phyloP scores from a whole-genome alignment of 1,140 invertebrate genomes.

The Procambarus clarkii region DNA sequence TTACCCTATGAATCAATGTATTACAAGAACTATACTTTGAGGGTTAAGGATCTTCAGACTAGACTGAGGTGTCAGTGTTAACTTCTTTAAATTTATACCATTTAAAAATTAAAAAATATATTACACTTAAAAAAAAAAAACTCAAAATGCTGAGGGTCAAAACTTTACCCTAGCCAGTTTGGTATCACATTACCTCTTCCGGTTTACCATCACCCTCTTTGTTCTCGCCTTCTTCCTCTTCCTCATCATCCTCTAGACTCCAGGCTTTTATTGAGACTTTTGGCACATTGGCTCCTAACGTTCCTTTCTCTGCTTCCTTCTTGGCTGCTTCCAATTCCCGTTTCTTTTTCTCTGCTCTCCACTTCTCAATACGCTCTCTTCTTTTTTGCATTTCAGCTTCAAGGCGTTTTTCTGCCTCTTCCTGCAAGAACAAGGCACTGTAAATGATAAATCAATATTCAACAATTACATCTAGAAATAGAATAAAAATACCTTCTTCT shows the following conservation, averaged over 20 bases:
- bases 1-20: too few relatives aligned
- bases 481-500: neutral
- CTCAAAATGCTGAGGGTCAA: neutral
- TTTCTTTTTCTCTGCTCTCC: conserved; percentile 91
- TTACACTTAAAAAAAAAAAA: too few relatives aligned
- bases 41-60: too few relatives aligned
- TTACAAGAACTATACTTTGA: too few relatives aligned
- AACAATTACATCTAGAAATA: neutral
- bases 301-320: conserved; percentile 82
- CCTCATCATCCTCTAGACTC: conserved; percentile 92
- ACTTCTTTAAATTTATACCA: too few relatives aligned
- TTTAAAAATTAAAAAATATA: too few relatives aligned
- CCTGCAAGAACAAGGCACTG: conserved; percentile 74
- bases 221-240: conserved; percentile 75
- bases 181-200: conserved; percentile 25
- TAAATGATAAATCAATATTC: too few relatives aligned
- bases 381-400: conserved; percentile 98
- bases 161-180: neutral
- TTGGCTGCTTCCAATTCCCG: conserved; percentile 88
- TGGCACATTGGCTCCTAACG: conserved; percentile 75
- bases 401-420: conserved; percentile 86
- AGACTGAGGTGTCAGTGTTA: too few relatives aligned
- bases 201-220: conserved; percentile 70
- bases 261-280: conserved; percentile 83
- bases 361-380: conserved; percentile 93